Percentiles rank a stretch among this genome's conserved stretches.
Evolutionary conservation across 2,113 vertebrate genomes (phyloP).

Genomic region (Vicugna pacos): DNA sequence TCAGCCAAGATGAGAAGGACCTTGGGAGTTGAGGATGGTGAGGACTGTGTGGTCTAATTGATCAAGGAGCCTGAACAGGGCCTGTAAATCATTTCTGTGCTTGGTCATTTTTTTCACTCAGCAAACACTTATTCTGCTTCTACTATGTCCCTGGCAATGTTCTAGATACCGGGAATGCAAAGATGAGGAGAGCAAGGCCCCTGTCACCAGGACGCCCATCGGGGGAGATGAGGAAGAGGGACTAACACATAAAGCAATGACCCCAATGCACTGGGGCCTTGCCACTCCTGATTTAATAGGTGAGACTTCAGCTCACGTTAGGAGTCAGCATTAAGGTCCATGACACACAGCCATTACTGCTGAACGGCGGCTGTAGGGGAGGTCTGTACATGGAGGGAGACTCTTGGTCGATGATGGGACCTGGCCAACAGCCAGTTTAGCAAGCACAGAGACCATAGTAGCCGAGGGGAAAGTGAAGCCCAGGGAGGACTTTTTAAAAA

Average conservation of each 20-base stretch:
- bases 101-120: neutral
- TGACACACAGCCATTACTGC: no score
- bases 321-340: neutral
- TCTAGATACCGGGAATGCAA: neutral
- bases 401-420: neutral
- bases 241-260: neutral
- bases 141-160: neutral
- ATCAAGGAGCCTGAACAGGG: neutral
- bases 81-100: neutral
- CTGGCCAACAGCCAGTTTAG: neutral
- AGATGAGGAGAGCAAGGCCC: neutral
- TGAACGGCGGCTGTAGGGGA: neutral
- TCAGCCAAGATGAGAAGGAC: neutral
- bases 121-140: neutral
- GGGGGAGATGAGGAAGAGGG: neutral
- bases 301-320: neutral
- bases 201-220: neutral
- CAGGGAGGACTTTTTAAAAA: neutral
- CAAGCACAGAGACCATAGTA: neutral
- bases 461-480: neutral
- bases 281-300: fast-evolving
- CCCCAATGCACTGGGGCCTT: neutral
- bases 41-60: neutral
- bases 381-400: neutral
- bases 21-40: neutral